Base-by-base conservation (phyloP, 2,113 vertebrate genomes). In the Lucifuga dentata region DNA sequence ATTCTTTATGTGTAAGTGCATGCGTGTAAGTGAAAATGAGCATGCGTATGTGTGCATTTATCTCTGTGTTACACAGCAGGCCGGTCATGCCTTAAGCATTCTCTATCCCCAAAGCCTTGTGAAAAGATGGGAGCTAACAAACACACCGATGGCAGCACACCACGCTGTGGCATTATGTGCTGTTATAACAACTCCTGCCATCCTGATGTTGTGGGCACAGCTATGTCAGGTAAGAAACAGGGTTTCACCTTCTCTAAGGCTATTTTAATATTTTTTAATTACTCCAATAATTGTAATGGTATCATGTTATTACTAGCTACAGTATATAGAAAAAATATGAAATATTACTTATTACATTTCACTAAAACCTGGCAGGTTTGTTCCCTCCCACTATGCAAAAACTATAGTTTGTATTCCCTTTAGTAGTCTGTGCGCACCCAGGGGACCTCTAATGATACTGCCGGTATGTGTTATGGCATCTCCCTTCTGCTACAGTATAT, bases 401-500 rank as follows among this genome's bases (percentile, higher is more conserved):
- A 38, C 6, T 36, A 26, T 16, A 24, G 6, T 70, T 61, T 71
- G 16, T 49, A 48, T 40, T 41, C 39, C 44, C 11, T 32, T 32
- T 8, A 10, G 21, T 49, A 70, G 32, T 5, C 11, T n/a, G 12
- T 45, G 15, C 21, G 56, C 51, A 32, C 72, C 32, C 36, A 60
- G 41, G 70, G 48, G 35, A 59, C 11, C 11, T 10, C 24, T 26
- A 13, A 73, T 29, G 40, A 46, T 38, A 55, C 32, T 70, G 67
- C n/a, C 56, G 45, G 39, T 58, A 48, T 48, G 48, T 74, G 60
- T 74, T 72, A 86, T 70, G 61, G 74, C 78, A 53, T 72, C 86
- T 68, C 89, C 85, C 76, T 73, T 63, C 69, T 92, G 75, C 61
- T 80, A 39, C 21, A 48, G 56, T 61, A 45, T 55, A 62, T 81